phyloP scores from a whole-genome alignment of 2,888 invertebrate genomes.

The Herminia tarsipennalis region DNA sequence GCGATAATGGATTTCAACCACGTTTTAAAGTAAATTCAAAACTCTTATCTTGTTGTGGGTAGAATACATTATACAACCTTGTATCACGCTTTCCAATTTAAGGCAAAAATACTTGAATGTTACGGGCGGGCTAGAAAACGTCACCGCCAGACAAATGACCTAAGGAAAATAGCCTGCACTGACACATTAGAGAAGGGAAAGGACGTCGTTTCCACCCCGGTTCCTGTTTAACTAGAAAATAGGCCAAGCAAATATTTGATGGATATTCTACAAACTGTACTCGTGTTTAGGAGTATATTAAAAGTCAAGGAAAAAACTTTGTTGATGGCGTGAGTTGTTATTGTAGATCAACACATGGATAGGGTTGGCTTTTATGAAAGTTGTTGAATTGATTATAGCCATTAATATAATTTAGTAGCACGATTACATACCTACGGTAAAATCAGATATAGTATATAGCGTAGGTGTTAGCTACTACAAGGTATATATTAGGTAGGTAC shows the following conservation, averaged over 20 bases:
- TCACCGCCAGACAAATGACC: conserved; percentile 15
- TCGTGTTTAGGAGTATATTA: background rate
- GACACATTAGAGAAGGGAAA: conserved; percentile 15
- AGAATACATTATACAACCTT: background rate
- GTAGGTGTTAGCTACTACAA: too few relatives aligned
- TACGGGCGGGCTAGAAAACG: conserved; percentile 1
- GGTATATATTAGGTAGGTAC: too few relatives aligned
- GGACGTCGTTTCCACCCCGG: conserved; percentile 3
- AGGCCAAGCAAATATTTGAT: conserved; percentile 2
- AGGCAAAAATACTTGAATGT: conserved; percentile 7
- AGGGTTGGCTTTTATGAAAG: too few relatives aligned
- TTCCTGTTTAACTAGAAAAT: conserved; percentile 7
- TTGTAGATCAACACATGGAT: too few relatives aligned
- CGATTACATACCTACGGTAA: too few relatives aligned
- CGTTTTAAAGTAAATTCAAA: background rate
- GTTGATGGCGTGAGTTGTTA: too few relatives aligned
- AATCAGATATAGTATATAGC: too few relatives aligned
- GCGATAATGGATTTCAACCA: background rate
- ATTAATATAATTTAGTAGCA: too few relatives aligned
- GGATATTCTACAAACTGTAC: conserved; percentile 3
- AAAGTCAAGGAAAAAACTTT: background rate
- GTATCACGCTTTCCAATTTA: background rate
- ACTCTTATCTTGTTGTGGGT: background rate
- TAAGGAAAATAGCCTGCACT: conserved; percentile 8
- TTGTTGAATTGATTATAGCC: too few relatives aligned